Conservation (phyloP, 2,888 invertebrate species). For the Dolomedes plantarius region DNA sequence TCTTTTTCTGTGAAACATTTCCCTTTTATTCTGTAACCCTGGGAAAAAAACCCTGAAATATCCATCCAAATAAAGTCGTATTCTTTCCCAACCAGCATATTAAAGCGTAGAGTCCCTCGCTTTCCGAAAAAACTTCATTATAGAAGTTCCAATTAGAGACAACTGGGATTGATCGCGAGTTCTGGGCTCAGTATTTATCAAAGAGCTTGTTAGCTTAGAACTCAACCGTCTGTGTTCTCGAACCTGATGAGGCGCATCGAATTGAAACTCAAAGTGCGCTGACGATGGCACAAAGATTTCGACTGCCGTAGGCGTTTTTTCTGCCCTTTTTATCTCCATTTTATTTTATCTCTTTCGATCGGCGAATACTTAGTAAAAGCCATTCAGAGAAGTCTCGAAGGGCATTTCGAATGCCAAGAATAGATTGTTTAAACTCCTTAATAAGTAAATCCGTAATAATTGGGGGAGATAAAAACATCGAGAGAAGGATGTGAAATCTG, state of each 20-base stretch:
- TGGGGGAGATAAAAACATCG: too few relatives aligned
- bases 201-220: slow-evolving; percentile 71
- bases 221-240: slow-evolving; percentile 56
- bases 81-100: slow-evolving; percentile 60
- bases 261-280: slow-evolving; percentile 59
- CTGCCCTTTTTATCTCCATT: slow-evolving; percentile 19
- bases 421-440: too few relatives aligned
- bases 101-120: slow-evolving; percentile 45
- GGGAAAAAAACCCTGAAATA: not conserved
- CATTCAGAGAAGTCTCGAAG: not conserved
- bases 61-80: slow-evolving; percentile 57
- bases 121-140: slow-evolving; percentile 64
- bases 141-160: slow-evolving; percentile 64
- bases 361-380: slow-evolving; percentile 49
- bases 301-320: slow-evolving; percentile 51
- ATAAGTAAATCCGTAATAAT: too few relatives aligned
- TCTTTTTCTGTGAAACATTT: not conserved
- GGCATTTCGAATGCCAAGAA: too few relatives aligned
- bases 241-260: slow-evolving; percentile 58
- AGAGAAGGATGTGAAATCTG: too few relatives aligned
- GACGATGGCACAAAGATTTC: slow-evolving; percentile 62
- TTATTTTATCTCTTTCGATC: slow-evolving; percentile 43
- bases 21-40: not conserved
- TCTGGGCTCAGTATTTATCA: slow-evolving; percentile 59
- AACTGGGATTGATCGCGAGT: slow-evolving; percentile 56